These are phyloP conservation scores for Lamprotornis superbus DNA, from an alignment of 2,113 vertebrate genomes.

Conservation along the genomic window DNA sequence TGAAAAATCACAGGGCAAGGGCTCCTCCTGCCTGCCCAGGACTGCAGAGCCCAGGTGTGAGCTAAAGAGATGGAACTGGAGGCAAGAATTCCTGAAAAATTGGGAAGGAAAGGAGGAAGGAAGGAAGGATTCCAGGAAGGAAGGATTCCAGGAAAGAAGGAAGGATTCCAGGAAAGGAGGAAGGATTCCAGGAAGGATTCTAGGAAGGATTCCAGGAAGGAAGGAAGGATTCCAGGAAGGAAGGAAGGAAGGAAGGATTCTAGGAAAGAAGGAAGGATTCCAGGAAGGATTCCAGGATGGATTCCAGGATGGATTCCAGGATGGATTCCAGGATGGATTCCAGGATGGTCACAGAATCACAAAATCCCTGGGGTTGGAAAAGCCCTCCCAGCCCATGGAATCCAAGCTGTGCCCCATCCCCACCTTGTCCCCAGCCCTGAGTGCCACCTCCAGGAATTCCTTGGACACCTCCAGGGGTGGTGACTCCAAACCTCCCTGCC, in stretches of 20 bases:
- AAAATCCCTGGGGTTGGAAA: not conserved
- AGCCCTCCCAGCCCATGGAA: fast-evolving
- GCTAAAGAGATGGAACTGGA: not conserved
- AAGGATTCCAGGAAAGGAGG: too few species aligned
- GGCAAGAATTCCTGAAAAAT: not conserved
- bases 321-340: not conserved
- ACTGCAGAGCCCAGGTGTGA: not conserved
- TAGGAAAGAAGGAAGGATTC: too few species aligned
- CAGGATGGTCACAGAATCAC: not conserved
- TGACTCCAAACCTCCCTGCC: not conserved
- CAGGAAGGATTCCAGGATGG: too few species aligned
- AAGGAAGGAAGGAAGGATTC: too few species aligned
- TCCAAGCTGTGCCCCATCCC: not conserved
- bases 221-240: not conserved
- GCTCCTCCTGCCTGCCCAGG: not conserved
- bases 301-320: too few species aligned
- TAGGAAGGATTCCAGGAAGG: too few species aligned
- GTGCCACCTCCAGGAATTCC: not conserved
- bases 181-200: too few species aligned
- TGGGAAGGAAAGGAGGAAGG: too few species aligned
- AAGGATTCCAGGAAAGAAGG: too few species aligned
- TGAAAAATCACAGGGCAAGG: not conserved
- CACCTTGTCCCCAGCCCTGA: not conserved
- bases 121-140: too few species aligned
- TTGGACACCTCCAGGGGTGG: not conserved